Evolutionary conservation across 2,888 invertebrate species (phyloP).

Genomic region (Cantharis nigra): DNA sequence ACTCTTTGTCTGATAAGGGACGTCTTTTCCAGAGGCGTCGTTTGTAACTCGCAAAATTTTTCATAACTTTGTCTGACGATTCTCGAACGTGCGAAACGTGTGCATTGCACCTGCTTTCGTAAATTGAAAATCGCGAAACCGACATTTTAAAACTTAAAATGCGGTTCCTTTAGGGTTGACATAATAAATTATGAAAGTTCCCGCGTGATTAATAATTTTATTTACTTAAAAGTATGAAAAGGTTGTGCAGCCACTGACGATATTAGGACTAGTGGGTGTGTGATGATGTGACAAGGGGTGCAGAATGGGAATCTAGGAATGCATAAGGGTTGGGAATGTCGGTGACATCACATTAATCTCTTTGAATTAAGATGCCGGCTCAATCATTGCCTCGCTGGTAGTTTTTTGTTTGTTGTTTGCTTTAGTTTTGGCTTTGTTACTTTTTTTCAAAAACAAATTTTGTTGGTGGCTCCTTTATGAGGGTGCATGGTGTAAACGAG

Average conservation of each 20-base stretch:
- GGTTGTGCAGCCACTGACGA: slow-evolving; percentile 21
- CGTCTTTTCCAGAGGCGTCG: slow-evolving; percentile 31
- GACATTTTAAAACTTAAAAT: background rate
- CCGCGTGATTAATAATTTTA: background rate
- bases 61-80: background rate
- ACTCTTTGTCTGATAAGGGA: slow-evolving; percentile 52
- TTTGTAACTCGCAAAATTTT: background rate
- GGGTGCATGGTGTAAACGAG: background rate
- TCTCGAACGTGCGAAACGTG: background rate
- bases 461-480: background rate
- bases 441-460: background rate
- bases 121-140: background rate
- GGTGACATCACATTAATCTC: slow-evolving; percentile 44
- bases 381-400: slow-evolving; percentile 23
- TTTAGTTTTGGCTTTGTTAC: slow-evolving; percentile 10
- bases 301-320: slow-evolving; percentile 35
- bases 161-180: background rate
- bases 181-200: background rate
- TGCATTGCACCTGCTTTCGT: background rate
- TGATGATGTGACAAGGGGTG: slow-evolving; percentile 30
- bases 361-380: slow-evolving; percentile 38
- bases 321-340: slow-evolving; percentile 45
- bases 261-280: slow-evolving; percentile 28
- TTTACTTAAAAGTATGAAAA: background rate
- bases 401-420: slow-evolving; percentile 18